These are phyloP conservation scores for Lycaena phlaeas DNA, from an alignment of 2,888 invertebrate species.

Conservation along the genomic window DNA sequence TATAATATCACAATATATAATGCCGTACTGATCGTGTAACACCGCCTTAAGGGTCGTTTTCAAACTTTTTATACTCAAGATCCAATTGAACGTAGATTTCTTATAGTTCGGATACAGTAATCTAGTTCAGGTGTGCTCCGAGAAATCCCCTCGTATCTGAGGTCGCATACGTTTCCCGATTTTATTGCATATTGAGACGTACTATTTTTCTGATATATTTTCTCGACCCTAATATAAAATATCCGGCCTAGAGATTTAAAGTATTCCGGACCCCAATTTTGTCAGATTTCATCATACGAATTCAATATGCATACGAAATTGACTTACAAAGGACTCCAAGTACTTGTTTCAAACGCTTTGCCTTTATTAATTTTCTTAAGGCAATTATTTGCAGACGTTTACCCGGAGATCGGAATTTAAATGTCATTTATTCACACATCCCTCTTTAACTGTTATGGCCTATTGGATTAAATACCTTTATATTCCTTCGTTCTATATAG, in stretches of 20 bases:
- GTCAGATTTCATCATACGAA: conserved; percentile 9
- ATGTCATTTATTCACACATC: neutral
- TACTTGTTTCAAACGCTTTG: neutral
- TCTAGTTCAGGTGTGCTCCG: conserved; percentile 65
- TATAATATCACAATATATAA: conserved; percentile 9
- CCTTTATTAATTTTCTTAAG: conserved; percentile 2
- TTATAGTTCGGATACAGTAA: conserved; percentile 61
- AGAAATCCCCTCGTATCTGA: conserved; percentile 56
- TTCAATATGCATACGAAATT: conserved; percentile 8
- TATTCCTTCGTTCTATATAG: no score
- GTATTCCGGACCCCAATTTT: conserved; percentile 29
- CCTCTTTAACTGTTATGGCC: neutral
- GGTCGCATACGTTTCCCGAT: conserved; percentile 55
- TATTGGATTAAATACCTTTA: no score
- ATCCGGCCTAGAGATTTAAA: conserved; percentile 37
- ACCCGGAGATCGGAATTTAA: neutral
- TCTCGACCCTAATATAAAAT: conserved; percentile 37
- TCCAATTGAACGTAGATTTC: conserved; percentile 54
- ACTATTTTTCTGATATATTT: conserved; percentile 59
- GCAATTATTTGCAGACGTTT: neutral
- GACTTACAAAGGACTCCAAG: neutral
- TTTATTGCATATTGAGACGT: conserved; percentile 72
- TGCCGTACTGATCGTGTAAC: conserved; percentile 33
- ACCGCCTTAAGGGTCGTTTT: conserved; percentile 47
- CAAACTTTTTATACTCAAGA: conserved; percentile 44